A percentile compares a stretch with the other conserved stretches of the same genome.
phyloP scores from a whole-genome alignment of 2,888 invertebrate genomes.

The Aspidiotus rigidus region DNA sequence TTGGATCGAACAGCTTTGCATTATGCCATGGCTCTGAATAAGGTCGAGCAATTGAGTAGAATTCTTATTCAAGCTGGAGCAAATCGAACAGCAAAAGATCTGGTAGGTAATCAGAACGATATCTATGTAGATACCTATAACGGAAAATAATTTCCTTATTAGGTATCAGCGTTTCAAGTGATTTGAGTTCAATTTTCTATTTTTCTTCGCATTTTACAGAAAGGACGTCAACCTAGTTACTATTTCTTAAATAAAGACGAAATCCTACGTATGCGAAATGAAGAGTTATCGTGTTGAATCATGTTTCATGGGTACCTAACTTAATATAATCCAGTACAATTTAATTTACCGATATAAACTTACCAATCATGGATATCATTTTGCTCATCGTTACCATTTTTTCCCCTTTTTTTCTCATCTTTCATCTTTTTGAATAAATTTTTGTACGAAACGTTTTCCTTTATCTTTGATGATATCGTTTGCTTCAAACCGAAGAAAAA shows the following conservation, averaged over 20 bases:
- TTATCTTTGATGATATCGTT: too few species aligned
- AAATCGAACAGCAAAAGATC: constrained; percentile 70
- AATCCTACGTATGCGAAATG: constrained; percentile 71
- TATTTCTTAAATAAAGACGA: constrained; percentile 89
- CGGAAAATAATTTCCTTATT: too few species aligned
- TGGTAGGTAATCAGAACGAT: constrained; percentile 45
- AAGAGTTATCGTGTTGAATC: constrained; percentile 50
- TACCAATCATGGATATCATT: too few species aligned
- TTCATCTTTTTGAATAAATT: neutral
- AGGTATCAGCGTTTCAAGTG: neutral
- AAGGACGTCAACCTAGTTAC: constrained; percentile 79
- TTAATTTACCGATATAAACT: neutral
- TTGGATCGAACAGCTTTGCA: constrained; percentile 78
- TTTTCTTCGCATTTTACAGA: constrained; percentile 43
- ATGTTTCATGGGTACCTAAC: constrained; percentile 40
- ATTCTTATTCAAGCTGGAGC: constrained; percentile 75
- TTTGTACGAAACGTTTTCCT: too few species aligned
- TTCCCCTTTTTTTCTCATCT: neutral
- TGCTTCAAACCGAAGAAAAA: too few species aligned
- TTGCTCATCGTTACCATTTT: neutral
- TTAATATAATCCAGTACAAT: neutral
- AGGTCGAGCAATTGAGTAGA: constrained; percentile 69
- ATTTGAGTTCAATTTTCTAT: neutral
- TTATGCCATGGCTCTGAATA: constrained; percentile 81
- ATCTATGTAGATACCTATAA: neutral